These are phyloP conservation scores for Egretta garzetta DNA, from an alignment of 2,113 vertebrate genomes.

Conservation along the genomic window DNA sequence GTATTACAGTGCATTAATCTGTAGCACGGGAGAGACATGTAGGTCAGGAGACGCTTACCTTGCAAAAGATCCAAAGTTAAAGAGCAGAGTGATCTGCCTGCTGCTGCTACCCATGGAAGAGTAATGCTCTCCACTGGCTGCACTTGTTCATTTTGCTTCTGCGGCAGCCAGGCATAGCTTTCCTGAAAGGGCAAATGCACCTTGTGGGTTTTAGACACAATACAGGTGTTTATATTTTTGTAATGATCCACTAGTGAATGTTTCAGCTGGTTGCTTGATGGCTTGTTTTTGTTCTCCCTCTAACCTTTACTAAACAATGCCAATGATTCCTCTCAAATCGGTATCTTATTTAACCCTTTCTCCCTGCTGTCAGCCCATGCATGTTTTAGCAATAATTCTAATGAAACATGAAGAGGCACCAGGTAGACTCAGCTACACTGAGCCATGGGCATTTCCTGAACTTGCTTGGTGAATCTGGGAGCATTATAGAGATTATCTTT, in stretches of 20 bases:
- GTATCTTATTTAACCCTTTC: neutral
- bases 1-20: neutral
- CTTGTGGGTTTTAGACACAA: neutral
- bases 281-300: neutral
- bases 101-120: neutral
- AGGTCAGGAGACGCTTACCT: neutral
- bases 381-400: constrained; percentile 10
- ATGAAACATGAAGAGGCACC: neutral
- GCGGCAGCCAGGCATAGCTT: neutral
- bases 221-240: too few relatives aligned
- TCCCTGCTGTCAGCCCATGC: neutral
- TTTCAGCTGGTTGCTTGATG: neutral
- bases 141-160: neutral
- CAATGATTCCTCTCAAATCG: neutral
- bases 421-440: constrained; percentile 6
- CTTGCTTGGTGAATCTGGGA: constrained; percentile 41
- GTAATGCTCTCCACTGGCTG: neutral
- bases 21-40: neutral
- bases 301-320: constrained; percentile 67
- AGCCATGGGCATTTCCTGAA: constrained; percentile 43
- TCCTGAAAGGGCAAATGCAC: neutral
- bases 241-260: neutral
- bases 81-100: neutral
- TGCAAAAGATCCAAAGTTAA: neutral
- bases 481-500: neutral